Evolutionary conservation across 2,888 invertebrate species (phyloP), one percentile per base, ranked within the genome.

Genomic region (Colostygia pectinataria): DNA sequence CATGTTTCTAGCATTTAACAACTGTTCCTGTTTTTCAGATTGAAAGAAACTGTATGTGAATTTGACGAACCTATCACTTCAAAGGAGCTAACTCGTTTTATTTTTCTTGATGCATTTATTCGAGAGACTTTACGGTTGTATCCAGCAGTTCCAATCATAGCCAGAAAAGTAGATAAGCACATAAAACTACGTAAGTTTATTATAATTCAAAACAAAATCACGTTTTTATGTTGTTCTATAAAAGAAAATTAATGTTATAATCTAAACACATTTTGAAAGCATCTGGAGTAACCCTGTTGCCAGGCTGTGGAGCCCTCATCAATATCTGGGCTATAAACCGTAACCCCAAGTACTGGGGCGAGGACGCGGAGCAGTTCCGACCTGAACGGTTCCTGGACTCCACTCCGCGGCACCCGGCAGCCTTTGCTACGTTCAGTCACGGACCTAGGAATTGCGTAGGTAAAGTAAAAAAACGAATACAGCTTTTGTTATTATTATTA

Each of bases 341-440:
- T 61, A 70, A 77, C 47, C 73, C 68, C 4, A 36, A 36, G n/a
- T 71, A 72, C 43, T 78, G 78, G 78, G 78, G 78, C 1, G 55
- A 53, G 0, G 76, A 78, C 42, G 69, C 73, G 0, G 65, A 69
- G 25, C 37, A 51, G 46, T 79, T 70, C 45, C 55, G 65, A 18
- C 78, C 78, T 5, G 78, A 77, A n/a, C 50, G 78, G 20, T 77
- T 75, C 53, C 20, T 69, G 1, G 61, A 71, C 5, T 33, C 55
- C 0, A 18, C 63, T 2, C 42, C 57, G 10, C 55, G 50, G 23
- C 67, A 71, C 33, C 68, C 73, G 0, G 41, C 32, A 9, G 41
- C 44, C 23, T 41, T 41, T 20, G 32, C 27, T 2, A 7, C 50
- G 8, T 51, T 51, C 27, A 44, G 50, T 5, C 15, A 27, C 37